These are phyloP conservation scores for Drosophila punjabiensis DNA, from an alignment of 1,140 invertebrate genomes.

Conservation along the genomic window DNA sequence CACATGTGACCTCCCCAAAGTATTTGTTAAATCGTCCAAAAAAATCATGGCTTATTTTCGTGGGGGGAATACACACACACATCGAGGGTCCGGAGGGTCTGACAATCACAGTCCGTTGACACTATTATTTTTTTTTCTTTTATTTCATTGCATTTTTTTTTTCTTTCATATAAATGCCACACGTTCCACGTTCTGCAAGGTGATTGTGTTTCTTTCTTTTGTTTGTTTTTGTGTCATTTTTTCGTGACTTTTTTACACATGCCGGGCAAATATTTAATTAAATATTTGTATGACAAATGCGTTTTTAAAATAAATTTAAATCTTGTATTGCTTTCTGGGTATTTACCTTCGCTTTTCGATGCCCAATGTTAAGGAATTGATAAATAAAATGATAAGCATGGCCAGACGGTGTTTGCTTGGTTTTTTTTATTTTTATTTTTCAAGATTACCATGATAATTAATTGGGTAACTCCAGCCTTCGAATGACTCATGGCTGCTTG, in stretches of 20 bases:
- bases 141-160: conserved; percentile 23
- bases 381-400: conserved; percentile 37
- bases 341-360: conserved; percentile 28
- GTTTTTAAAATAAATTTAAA: conserved; percentile 42
- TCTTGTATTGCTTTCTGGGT: conserved; percentile 7
- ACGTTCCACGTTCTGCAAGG: conserved; percentile 25
- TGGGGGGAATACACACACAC: neutral
- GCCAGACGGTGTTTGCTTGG: conserved; percentile 3
- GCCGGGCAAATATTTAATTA: conserved; percentile 31
- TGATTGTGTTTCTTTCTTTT: conserved; percentile 17
- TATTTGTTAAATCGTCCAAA: neutral
- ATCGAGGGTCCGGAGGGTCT: neutral
- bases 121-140: conserved; percentile 35
- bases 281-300: conserved; percentile 60
- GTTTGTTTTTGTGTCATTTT: conserved; percentile 5
- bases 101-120: conserved; percentile 32
- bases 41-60: conserved; percentile 2
- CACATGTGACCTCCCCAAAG: neutral
- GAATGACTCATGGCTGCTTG: conserved; percentile 26
- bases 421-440: neutral
- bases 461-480: conserved; percentile 23
- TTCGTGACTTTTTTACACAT: conserved; percentile 50
- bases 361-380: conserved; percentile 31
- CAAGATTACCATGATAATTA: conserved; percentile 17
- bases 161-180: conserved; percentile 7